A percentile compares a stretch with the other conserved stretches of the same genome.
phyloP scores from a whole-genome alignment of 1,140 invertebrate species.

The Ceratosolen solmsi region DNA sequence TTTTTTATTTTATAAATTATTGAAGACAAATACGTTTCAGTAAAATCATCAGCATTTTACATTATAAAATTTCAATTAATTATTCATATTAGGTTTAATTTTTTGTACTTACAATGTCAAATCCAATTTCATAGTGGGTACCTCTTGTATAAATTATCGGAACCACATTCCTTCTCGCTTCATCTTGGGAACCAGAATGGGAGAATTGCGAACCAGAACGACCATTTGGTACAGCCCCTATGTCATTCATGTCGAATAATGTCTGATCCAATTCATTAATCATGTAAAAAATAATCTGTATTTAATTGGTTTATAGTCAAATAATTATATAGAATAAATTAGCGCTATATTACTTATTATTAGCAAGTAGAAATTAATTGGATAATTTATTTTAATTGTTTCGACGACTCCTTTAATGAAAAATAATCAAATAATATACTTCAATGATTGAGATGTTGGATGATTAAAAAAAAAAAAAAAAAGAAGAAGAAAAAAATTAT shows the following conservation, averaged over 20 bases:
- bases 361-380: no score
- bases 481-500: no score
- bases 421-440: no score
- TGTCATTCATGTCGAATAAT: slow-evolving; percentile 53
- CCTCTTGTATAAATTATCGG: slow-evolving; percentile 85
- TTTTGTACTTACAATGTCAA: slow-evolving; percentile 82
- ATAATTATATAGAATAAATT: background rate
- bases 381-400: no score
- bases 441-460: no score
- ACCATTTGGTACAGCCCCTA: slow-evolving; percentile 42
- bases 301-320: background rate
- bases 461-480: no score
- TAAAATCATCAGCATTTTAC: no score
- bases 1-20: no score
- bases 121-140: slow-evolving; percentile 89
- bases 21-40: no score
- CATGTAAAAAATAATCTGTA: background rate
- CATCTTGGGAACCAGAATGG: slow-evolving; percentile 46
- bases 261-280: slow-evolving; percentile 12
- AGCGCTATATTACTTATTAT: no score
- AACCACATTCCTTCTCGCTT: slow-evolving; percentile 79
- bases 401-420: no score
- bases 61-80: no score
- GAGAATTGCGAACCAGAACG: slow-evolving; percentile 4
- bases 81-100: background rate